These are phyloP conservation scores for Mamestra configurata DNA, from an alignment of 1,140 invertebrate species.

Conservation along the genomic window DNA sequence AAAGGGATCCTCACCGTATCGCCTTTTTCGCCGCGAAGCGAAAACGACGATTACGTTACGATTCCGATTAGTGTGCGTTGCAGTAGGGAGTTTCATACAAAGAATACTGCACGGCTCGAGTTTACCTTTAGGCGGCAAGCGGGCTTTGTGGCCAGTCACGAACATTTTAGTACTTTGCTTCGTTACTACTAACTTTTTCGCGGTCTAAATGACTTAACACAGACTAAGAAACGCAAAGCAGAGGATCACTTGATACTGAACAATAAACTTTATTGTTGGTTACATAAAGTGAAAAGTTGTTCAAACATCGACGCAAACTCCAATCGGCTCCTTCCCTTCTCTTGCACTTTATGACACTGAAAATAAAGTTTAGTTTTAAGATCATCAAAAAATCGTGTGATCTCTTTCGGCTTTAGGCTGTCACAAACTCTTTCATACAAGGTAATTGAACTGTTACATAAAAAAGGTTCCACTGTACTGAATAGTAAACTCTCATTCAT, in stretches of 20 bases:
- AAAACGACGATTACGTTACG: too few species aligned
- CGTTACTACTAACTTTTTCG: too few species aligned
- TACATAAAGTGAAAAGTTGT: background rate
- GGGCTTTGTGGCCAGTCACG: too few species aligned
- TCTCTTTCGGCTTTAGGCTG: background rate
- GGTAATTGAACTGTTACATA: background rate
- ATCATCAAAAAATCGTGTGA: background rate
- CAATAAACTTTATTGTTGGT: background rate
- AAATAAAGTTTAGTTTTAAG: background rate
- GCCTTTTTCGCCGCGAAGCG: too few species aligned
- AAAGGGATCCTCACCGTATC: too few species aligned
- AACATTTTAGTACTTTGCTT: too few species aligned
- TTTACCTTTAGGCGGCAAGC: too few species aligned
- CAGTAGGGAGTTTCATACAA: too few species aligned
- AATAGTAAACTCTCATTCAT: background rate
- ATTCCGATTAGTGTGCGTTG: too few species aligned
- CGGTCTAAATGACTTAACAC: too few species aligned
- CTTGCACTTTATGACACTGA: background rate
- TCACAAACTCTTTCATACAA: background rate
- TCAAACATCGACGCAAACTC: background rate
- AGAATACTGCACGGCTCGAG: too few species aligned
- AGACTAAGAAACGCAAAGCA: too few species aligned
- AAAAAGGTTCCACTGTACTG: constrained; percentile 8
- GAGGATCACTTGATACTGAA: background rate
- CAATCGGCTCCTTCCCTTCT: background rate